Percentiles rank a stretch among this genome's conserved stretches.
Evolutionary conservation across 1,140 invertebrate genomes (phyloP).

Genomic region (Palaemon carinicauda): DNA sequence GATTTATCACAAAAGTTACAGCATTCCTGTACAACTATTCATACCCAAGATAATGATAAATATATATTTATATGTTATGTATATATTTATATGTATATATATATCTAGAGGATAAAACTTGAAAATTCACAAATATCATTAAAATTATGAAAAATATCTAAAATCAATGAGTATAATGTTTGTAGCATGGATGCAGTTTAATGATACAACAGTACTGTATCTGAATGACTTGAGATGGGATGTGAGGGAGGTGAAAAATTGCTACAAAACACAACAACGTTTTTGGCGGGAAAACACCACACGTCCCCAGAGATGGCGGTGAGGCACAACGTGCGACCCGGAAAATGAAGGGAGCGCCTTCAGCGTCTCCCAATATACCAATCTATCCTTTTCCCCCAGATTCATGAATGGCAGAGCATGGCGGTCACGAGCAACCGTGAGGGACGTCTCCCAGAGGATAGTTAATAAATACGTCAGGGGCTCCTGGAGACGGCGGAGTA

Average conservation of each 20-base stretch:
- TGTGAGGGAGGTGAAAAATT: neutral
- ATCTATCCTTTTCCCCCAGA: too few species aligned
- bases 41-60: neutral
- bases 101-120: constrained; percentile 6
- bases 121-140: constrained; percentile 3
- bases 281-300: too few species aligned
- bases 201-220: neutral
- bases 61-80: constrained; percentile 21
- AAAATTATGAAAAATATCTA: constrained; percentile 9
- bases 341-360: too few species aligned
- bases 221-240: neutral
- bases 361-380: too few species aligned
- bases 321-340: too few species aligned
- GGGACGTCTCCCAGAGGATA: too few species aligned
- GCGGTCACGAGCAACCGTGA: too few species aligned
- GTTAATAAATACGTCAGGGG: too few species aligned
- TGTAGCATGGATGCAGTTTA: neutral
- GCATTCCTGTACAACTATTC: neutral
- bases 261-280: too few species aligned
- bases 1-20: neutral
- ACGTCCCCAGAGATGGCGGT: too few species aligned
- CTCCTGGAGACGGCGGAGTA: too few species aligned
- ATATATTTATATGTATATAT: constrained; percentile 32
- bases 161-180: constrained; percentile 8
- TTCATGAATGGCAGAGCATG: too few species aligned